Base-by-base conservation (phyloP, 2,888 invertebrate species). In the Drosophila pseudotalamancana region DNA sequence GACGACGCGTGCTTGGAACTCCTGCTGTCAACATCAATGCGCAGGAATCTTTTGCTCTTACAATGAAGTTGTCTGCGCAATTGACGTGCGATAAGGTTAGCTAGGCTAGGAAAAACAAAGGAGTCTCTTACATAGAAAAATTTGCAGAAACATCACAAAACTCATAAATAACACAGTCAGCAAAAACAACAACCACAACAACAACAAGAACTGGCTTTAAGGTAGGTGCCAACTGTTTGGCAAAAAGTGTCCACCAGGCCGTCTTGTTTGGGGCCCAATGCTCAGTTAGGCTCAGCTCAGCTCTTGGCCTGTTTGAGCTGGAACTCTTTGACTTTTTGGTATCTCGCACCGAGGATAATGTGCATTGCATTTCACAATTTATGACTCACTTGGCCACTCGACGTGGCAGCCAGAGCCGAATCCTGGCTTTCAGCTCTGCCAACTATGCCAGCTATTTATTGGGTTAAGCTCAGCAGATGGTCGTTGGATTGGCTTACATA, bases 121-220 rank as follows among this genome's bases (percentile, higher is more conserved):
- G 40, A 60, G 65, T 40, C 54, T 59, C 67, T 67, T 81, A 74
- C 87, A 81, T 85, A 81, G 88, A 86, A 86, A 83, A 88, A 84
- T 88, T 84, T 88, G 87, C 87, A 88, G 84, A 71, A 86, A 83
- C 87, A 88, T 88, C 89, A 73, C 87, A 81, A 89, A 77, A 81
- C 88, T 83, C 84, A 88, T 87, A 88, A 88, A 87, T 88, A 81
- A 88, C 84, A 37, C 29, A 19, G 18, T 18, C 49, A 37, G 49
- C 49, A 71, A 66, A 61, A 51, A 37, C 50, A 40, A 31, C 59
- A 62, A 48, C 60, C 19, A 18, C 73, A 37, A 11, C 60, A 32
- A 12, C 51, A 21, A 9, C 43, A 50, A 16, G 45, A 29, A 45
- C 50, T 48, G 51, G 46, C 49, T 48, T 6, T 32, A 23, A 21